Evolutionary conservation across 2,797 vertebrate species (phyloP), one percentile per base, ranked within the genome.

Genomic region (Enoplosus armatus): DNA sequence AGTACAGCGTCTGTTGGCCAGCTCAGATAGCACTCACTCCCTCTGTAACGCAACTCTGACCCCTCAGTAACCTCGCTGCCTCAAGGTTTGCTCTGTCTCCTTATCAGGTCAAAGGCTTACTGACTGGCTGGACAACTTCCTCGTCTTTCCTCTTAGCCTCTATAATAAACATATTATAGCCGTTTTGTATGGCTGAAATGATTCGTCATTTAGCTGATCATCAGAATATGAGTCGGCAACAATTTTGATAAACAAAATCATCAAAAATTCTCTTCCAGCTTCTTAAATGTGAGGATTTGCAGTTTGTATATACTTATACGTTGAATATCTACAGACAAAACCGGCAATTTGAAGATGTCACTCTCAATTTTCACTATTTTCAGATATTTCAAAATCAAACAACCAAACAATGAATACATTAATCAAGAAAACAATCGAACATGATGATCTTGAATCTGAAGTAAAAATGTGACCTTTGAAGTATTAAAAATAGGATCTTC

Each of bases 61-160:
- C 90, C 77, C 65, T 61, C 35, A 18, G 45, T 87, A 43, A 91
- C 89, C 86, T 65, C 18, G 0, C 24, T 37, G 75, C 48, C 75
- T 81, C 15, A 2, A 66, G 69, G 64, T 24, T 62, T 5, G 2
- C 50, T 55, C 62, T 24, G 58, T 75, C 66, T 80, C 81, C 80
- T 89, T 77, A 90, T 89, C 85, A 86, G 80, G 74, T 85, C 87
- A 80, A 80, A 84, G 27, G 47, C 61, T 86, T 54, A 14, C 4
- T 54, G 29, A 64, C 35, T n/a, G 33, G 67, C 66, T 10, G 48
- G 50, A 43, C 45, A 74, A 77, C 70, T 74, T 87, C 54, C 58
- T 67, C 11, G 4, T 82, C 43, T 35, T 60, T 67, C 35, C 15
- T 45, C 26, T 54, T 12, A 51, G 22, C 50, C n/a, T n/a, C n/a